phyloP scores from a whole-genome alignment of 2,797 vertebrate species.

The Clarias laeviceps region DNA sequence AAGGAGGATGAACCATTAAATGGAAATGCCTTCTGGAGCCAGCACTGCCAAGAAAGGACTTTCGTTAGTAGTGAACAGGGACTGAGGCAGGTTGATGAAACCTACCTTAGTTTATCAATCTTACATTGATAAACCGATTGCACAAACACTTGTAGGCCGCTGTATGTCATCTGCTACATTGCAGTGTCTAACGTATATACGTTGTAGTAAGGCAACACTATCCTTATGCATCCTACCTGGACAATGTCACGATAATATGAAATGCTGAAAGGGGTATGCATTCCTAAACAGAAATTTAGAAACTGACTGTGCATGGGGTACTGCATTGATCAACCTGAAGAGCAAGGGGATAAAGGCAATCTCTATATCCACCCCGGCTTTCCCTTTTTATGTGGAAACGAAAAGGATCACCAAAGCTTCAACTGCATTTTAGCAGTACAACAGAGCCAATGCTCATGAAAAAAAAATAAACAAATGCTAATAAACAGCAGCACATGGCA shows the following conservation, averaged over 20 bases:
- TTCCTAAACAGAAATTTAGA: neutral
- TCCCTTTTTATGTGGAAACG: neutral
- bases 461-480: neutral
- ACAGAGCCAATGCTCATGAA: neutral
- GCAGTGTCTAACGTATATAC: neutral
- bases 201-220: neutral
- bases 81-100: too few relatives aligned
- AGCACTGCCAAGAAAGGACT: neutral
- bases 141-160: neutral
- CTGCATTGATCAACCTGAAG: neutral
- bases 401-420: neutral
- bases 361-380: neutral
- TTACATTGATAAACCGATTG: neutral
- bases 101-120: neutral
- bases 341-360: neutral
- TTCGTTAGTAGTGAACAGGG: neutral
- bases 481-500: neutral
- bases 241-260: neutral
- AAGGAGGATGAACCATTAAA: neutral
- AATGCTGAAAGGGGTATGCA: neutral
- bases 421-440: neutral
- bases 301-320: neutral
- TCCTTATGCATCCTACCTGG: neutral
- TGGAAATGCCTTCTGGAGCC: constrained; percentile 1
- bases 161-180: neutral